Evolutionary conservation across 2,113 vertebrate species (phyloP).

Genomic region (Melanotaenia duboulayi): DNA sequence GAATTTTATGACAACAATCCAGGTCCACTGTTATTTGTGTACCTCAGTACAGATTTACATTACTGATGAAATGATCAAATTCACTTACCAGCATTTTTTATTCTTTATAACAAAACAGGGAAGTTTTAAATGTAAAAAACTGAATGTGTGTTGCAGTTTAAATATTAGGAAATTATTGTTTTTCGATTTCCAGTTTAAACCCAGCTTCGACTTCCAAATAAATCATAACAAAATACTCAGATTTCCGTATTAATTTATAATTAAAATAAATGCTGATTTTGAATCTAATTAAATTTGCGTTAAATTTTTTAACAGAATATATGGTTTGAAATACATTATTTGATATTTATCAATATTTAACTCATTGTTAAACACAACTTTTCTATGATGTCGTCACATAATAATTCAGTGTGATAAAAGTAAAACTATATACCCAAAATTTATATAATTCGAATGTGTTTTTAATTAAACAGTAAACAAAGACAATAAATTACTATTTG

Average conservation of each 20-base stretch:
- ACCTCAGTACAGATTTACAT: not conserved
- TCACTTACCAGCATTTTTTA: too few species aligned
- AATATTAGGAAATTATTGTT: not conserved
- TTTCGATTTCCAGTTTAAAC: slow-evolving; percentile 9
- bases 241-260: not conserved
- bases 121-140: too few species aligned
- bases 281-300: not conserved
- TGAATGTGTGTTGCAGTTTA: too few species aligned
- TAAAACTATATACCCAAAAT: not conserved
- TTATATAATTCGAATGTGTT: not conserved
- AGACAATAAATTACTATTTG: not conserved
- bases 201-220: not conserved
- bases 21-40: not conserved
- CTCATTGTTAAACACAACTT: not conserved
- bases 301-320: not conserved
- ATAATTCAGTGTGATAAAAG: too few species aligned
- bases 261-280: not conserved
- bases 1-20: not conserved
- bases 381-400: too few species aligned
- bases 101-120: too few species aligned
- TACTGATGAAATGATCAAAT: not conserved
- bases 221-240: not conserved
- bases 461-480: too few species aligned
- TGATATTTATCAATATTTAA: not conserved
- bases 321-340: not conserved